These are phyloP conservation scores for Egretta garzetta DNA, from an alignment of 2,113 vertebrate species.

Conservation along the genomic window DNA sequence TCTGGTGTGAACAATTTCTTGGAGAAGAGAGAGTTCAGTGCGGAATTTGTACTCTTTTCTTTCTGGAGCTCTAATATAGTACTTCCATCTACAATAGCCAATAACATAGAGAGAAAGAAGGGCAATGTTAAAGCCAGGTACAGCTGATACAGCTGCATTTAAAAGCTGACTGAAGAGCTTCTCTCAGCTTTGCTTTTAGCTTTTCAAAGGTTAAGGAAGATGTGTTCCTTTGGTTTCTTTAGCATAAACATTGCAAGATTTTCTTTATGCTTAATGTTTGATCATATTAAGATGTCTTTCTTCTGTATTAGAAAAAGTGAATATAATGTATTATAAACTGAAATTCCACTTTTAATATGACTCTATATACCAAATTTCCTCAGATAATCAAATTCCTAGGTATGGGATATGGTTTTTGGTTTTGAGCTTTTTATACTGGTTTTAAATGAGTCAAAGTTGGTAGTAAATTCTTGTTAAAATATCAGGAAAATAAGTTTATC, in stretches of 20 bases:
- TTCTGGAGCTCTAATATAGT: neutral
- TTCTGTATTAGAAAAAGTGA: neutral
- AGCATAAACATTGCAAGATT: neutral
- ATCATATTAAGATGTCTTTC: neutral
- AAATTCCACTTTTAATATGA: neutral
- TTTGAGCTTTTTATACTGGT: neutral
- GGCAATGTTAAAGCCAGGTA: neutral
- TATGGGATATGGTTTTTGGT: neutral
- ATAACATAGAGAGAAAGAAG: neutral
- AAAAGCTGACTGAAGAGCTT: neutral
- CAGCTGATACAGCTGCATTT: neutral
- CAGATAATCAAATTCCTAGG: neutral
- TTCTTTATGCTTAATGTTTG: neutral
- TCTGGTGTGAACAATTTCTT: neutral
- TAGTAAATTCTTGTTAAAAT: neutral
- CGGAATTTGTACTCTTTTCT: neutral
- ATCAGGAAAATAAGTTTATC: neutral
- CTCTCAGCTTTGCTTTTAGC: neutral
- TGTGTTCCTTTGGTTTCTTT: neutral
- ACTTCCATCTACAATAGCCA: neutral
- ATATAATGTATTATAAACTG: neutral
- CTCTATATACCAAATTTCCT: neutral
- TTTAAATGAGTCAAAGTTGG: neutral
- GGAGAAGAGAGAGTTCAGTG: neutral
- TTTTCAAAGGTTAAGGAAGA: neutral